These are phyloP conservation scores for Hephaestus fuliginosus DNA, from an alignment of 2,797 vertebrate genomes.

Conservation along the genomic window DNA sequence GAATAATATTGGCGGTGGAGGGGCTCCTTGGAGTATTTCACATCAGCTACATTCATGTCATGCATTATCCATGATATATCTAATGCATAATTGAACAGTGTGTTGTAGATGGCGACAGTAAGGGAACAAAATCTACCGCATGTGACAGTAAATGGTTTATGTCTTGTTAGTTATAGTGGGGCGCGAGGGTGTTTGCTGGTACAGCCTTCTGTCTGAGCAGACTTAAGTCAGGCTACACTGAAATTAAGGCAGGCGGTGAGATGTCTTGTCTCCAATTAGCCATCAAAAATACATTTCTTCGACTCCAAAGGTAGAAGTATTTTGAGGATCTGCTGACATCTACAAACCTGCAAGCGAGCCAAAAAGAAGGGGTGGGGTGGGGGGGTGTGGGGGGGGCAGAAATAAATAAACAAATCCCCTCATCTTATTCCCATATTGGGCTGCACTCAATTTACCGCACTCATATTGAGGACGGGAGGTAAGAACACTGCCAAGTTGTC, in stretches of 20 bases:
- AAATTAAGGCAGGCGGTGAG: slow-evolving; percentile 15
- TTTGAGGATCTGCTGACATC: slow-evolving; percentile 49
- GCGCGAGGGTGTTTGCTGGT: slow-evolving; percentile 7
- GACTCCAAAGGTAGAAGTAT: slow-evolving; percentile 33
- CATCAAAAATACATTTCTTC: slow-evolving; percentile 31
- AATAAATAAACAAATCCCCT: slow-evolving; percentile 58
- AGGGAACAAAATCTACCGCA: slow-evolving; percentile 52
- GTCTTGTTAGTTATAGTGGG: slow-evolving; percentile 52
- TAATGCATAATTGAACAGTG: slow-evolving; percentile 71
- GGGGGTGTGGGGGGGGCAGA: no score
- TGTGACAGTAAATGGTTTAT: slow-evolving; percentile 49
- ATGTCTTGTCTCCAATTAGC: slow-evolving; percentile 30
- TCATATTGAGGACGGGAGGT: slow-evolving; percentile 60
- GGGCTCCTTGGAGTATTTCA: slow-evolving; percentile 55
- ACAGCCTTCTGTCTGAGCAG: no score
- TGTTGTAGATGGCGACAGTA: slow-evolving; percentile 40
- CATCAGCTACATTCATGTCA: slow-evolving; percentile 55
- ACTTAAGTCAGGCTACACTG: not conserved
- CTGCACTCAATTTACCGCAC: slow-evolving; percentile 54
- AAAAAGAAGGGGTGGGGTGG: not conserved
- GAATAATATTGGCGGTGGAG: slow-evolving; percentile 58
- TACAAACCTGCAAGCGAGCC: slow-evolving; percentile 38
- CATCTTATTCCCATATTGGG: slow-evolving; percentile 66
- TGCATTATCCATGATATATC: slow-evolving; percentile 78
- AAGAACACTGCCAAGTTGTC: slow-evolving; percentile 72